Percentiles rank a stretch among this genome's conserved stretches.
These are phyloP conservation scores for Aleiodes testaceus DNA, from an alignment of 2,888 invertebrate genomes.

Conservation along the genomic window DNA sequence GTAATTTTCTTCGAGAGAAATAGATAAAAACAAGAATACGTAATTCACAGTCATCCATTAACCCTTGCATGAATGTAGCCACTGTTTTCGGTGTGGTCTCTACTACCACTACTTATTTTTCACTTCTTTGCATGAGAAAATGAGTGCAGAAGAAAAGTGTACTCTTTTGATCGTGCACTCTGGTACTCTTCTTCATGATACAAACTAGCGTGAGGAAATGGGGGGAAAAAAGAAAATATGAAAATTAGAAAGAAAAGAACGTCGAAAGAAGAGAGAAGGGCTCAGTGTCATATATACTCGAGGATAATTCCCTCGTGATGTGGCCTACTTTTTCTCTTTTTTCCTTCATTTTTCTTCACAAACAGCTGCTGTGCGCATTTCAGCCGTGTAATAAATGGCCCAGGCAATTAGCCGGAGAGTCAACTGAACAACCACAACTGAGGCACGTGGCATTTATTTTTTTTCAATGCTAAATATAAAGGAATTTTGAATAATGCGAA, in stretches of 20 bases:
- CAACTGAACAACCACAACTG: slow-evolving; percentile 30
- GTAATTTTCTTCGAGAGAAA: neutral
- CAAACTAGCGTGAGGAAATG: neutral
- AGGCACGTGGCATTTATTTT: slow-evolving; percentile 15
- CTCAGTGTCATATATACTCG: neutral
- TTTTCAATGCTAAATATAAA: slow-evolving; percentile 4
- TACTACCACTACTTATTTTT: slow-evolving; percentile 11
- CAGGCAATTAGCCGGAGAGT: slow-evolving; percentile 46
- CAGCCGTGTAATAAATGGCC: slow-evolving; percentile 45
- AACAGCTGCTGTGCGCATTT: slow-evolving; percentile 43
- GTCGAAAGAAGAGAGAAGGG: neutral
- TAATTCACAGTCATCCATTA: slow-evolving; percentile 21
- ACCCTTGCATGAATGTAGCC: slow-evolving; percentile 23
- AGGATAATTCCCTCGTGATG: slow-evolving; percentile 7
- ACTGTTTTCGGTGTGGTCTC: slow-evolving; percentile 30
- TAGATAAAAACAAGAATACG: too few relatives aligned
- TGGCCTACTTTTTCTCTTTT: slow-evolving; percentile 31
- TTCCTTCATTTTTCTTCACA: slow-evolving; percentile 28
- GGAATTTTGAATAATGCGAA: neutral
- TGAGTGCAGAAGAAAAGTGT: neutral
- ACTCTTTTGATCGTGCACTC: slow-evolving; percentile 12
- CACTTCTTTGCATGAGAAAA: neutral
- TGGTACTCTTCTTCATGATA: slow-evolving; percentile 1
- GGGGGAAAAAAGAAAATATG: neutral
- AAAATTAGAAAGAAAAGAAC: neutral